Conservation (phyloP, 2,888 invertebrate genomes). For the Kryphioiulus occultus region DNA sequence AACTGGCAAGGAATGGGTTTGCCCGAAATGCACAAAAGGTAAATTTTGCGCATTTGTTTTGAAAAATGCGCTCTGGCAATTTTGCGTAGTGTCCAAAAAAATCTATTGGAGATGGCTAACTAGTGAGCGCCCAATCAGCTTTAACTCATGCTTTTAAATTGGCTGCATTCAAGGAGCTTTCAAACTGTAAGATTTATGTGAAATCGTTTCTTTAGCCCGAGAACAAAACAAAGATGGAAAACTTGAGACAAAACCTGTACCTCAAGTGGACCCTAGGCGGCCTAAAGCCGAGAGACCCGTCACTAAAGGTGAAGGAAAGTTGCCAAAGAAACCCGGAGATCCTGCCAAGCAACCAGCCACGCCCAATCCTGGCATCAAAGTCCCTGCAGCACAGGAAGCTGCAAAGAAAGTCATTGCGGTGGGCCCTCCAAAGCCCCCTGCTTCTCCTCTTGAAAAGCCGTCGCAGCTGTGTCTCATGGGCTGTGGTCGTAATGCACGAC, state of each 20-base stretch:
- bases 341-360: not conserved
- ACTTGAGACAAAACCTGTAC: not conserved
- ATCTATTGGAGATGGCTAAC: too few relatives aligned
- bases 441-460: not conserved
- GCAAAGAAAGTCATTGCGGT: too few relatives aligned
- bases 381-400: too few relatives aligned
- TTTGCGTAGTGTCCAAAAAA: too few relatives aligned
- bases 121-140: too few relatives aligned
- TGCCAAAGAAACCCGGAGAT: not conserved
- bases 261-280: not conserved
- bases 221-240: not conserved
- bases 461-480: conserved; percentile 51
- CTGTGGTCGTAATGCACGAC: conserved; percentile 58
- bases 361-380: too few relatives aligned
- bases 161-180: too few relatives aligned
- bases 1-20: conserved; percentile 86
- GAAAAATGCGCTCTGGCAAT: too few relatives aligned
- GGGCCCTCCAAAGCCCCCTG: not conserved
- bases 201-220: not conserved
- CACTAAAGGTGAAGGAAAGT: not conserved
- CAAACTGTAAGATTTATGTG: too few relatives aligned
- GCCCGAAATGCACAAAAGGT: conserved; percentile 74
- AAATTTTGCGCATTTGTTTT: not conserved
- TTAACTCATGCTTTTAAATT: too few relatives aligned
- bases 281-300: not conserved